A percentile compares a stretch with the other conserved stretches of the same genome.
Conservation (phyloP, 2,888 invertebrate species). For the Drosophila nigricruria region DNA sequence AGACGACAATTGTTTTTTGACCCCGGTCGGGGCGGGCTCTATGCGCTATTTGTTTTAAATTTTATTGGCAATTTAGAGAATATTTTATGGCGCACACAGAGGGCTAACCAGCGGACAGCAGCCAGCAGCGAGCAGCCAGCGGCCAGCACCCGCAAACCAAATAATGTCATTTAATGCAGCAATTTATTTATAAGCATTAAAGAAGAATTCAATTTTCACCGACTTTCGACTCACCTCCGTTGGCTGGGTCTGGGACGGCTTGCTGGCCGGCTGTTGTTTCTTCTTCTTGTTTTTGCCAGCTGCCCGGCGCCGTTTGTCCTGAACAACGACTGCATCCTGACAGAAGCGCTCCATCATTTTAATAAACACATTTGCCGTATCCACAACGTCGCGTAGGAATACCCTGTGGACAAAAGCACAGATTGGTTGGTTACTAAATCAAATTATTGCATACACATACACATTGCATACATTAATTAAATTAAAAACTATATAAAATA, state of each 20-base stretch:
- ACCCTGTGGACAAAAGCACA: constrained; percentile 86
- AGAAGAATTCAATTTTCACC: constrained; percentile 46
- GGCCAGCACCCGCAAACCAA: constrained; percentile 45
- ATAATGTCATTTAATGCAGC: constrained; percentile 74
- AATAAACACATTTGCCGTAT: constrained; percentile 95
- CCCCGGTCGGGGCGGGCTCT: constrained; percentile 12
- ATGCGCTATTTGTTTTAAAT: constrained; percentile 74
- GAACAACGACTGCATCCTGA: constrained; percentile 89
- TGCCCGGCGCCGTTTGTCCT: constrained; percentile 86
- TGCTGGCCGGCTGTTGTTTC: constrained; percentile 83
- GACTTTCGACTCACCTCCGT: constrained; percentile 75
- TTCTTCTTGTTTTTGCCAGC: constrained; percentile 40
- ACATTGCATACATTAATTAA: constrained; percentile 69
- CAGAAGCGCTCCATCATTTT: constrained; percentile 94
- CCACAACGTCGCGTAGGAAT: constrained; percentile 94
- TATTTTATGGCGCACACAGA: constrained; percentile 75
- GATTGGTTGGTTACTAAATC: constrained; percentile 50
- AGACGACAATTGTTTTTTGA: constrained; percentile 63
- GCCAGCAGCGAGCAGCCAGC: constrained; percentile 7
- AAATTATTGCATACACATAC: constrained; percentile 52
- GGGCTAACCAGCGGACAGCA: constrained; percentile 51
- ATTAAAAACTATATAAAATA: constrained; percentile 32
- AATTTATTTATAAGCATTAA: constrained; percentile 71
- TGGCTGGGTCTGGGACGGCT: constrained; percentile 78
- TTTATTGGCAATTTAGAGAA: constrained; percentile 80